A percentile compares a stretch with the other conserved stretches of the same genome.
Conservation (phyloP, 2,888 invertebrate species). For the Thereva nobilitata region DNA sequence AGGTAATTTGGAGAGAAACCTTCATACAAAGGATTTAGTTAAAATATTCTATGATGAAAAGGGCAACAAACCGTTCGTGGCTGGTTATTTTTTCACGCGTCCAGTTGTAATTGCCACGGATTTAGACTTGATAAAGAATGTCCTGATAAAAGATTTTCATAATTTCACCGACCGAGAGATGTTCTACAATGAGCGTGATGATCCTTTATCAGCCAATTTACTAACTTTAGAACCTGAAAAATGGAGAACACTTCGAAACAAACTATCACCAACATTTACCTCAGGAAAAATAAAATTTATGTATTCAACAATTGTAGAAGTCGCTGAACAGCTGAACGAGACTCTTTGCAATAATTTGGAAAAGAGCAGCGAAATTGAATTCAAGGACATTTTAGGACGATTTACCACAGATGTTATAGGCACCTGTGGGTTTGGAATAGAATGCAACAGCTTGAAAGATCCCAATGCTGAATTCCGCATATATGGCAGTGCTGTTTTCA, state of each 20-base stretch:
- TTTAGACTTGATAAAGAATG: conserved; percentile 50
- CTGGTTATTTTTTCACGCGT: conserved; percentile 50
- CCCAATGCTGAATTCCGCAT: conserved; percentile 55
- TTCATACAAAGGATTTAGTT: conserved; percentile 26
- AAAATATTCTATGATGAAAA: conserved; percentile 48
- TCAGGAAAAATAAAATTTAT: conserved; percentile 49
- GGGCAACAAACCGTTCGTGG: conserved; percentile 50
- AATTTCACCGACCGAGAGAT: conserved; percentile 53
- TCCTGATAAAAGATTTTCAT: conserved; percentile 50
- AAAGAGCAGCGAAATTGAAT: conserved; percentile 50
- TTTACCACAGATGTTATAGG: conserved; percentile 62
- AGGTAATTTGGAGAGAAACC: conserved; percentile 37
- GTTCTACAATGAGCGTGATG: conserved; percentile 51
- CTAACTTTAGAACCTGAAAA: conserved; percentile 55
- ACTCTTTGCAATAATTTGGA: conserved; percentile 41
- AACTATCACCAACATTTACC: conserved; percentile 49
- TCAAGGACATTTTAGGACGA: conserved; percentile 56
- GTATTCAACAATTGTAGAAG: conserved; percentile 46
- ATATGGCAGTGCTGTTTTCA: conserved; percentile 48
- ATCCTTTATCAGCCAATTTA: conserved; percentile 57
- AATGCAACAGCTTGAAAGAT: conserved; percentile 57
- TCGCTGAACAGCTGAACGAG: conserved; percentile 44
- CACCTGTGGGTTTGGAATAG: conserved; percentile 59
- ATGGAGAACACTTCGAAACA: conserved; percentile 54
- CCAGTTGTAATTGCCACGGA: conserved; percentile 52